These are phyloP conservation scores for Nephrotoma guestfalica DNA, from an alignment of 2,888 invertebrate genomes.

Conservation along the genomic window DNA sequence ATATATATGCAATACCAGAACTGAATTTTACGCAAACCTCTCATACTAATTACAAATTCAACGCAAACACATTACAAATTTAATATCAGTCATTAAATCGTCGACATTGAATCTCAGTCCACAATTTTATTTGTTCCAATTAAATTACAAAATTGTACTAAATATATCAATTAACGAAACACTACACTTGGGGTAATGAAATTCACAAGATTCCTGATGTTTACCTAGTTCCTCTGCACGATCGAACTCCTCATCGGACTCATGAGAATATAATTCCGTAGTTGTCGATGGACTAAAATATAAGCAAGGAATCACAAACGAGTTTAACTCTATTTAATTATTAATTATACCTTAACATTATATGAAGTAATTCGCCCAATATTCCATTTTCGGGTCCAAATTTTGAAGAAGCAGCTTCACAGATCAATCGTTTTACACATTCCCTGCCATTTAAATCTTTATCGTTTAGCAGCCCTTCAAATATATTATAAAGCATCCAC, in stretches of 20 bases:
- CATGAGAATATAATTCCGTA: constrained; percentile 43
- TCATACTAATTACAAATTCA: no score
- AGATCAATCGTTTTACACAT: constrained; percentile 60
- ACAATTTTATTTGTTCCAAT: no score
- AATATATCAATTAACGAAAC: neutral
- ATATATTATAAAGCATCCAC: constrained; percentile 51
- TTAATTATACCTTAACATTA: constrained; percentile 52
- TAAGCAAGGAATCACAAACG: neutral
- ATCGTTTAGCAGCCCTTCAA: constrained; percentile 44
- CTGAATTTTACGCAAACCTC: no score
- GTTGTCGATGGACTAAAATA: constrained; percentile 53
- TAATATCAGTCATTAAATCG: no score
- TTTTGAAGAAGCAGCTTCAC: constrained; percentile 56
- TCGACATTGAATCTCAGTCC: no score
- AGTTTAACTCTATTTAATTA: no score
- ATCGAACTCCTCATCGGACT: constrained; percentile 56
- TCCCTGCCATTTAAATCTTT: constrained; percentile 50
- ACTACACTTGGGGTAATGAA: neutral
- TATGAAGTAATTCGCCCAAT: constrained; percentile 59
- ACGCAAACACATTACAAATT: no score
- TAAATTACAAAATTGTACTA: neutral
- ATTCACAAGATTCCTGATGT: constrained; percentile 21
- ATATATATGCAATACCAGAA: no score
- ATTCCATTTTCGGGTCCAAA: constrained; percentile 54
- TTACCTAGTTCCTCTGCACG: constrained; percentile 56